Evolutionary conservation across 30 jellyfish, hydroid and myxozoan genomes (phyloP).

Genomic region (Haliclystus octoradiatus): DNA sequence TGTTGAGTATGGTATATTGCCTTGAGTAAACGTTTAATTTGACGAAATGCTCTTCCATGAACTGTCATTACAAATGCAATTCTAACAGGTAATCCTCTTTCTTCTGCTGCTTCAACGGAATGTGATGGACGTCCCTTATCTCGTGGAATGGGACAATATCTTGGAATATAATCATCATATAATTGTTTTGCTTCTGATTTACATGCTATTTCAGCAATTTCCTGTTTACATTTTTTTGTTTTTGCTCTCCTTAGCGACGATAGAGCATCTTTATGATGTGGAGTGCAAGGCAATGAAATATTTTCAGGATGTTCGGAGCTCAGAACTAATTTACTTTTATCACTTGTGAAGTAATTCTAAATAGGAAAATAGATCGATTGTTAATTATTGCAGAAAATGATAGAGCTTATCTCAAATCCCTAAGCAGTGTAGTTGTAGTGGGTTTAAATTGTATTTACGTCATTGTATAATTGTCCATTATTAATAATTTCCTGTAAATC

Average conservation of each 20-base stretch:
- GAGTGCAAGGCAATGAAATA: conserved; percentile 21
- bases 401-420: too few species aligned
- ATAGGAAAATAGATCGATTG: too few species aligned
- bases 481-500: too few species aligned
- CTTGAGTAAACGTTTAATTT: conserved; percentile 70
- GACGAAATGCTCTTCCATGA: conserved; percentile 91
- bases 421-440: too few species aligned
- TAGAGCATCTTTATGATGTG: conserved; percentile 88
- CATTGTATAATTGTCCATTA: too few species aligned
- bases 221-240: conserved; percentile 51
- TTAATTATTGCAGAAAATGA: too few species aligned
- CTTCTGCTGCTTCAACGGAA: conserved; percentile 53
- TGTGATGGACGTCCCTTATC: conserved; percentile 90
- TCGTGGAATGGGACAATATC: conserved; percentile 77
- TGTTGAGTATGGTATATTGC: conserved; percentile 83
- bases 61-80: conserved; percentile 65
- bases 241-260: conserved; percentile 84
- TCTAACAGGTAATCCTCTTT: conserved; percentile 81
- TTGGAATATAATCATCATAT: conserved; percentile 52
- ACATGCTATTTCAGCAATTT: conserved; percentile 55
- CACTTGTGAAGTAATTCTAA: too few species aligned
- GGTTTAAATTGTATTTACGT: too few species aligned
- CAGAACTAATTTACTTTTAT: too few species aligned
- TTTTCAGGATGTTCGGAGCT: background rate
- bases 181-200: conserved; percentile 38